Percentiles rank a stretch among this genome's conserved stretches.
These are phyloP conservation scores for Thalassoma bifasciatum DNA, from an alignment of 2,113 vertebrate species.

Conservation along the genomic window DNA sequence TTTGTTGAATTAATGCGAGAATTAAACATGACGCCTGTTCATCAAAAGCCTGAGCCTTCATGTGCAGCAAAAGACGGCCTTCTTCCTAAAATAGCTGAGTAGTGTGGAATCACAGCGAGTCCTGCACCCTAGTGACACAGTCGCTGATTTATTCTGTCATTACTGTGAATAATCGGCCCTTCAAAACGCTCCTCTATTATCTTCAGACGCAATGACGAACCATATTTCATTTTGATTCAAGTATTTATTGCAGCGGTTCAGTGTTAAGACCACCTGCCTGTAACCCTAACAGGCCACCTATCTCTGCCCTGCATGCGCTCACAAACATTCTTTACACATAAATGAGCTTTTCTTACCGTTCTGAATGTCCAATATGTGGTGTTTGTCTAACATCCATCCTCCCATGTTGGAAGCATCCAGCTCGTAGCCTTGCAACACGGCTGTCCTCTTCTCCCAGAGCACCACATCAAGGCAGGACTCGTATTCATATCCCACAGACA, in stretches of 20 bases:
- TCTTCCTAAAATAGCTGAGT: slow-evolving; percentile 84
- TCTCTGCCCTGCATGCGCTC: slow-evolving; percentile 44
- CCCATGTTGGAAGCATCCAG: slow-evolving; percentile 96
- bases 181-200: slow-evolving; percentile 86
- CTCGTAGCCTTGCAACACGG: slow-evolving; percentile 93
- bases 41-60: slow-evolving; percentile 64
- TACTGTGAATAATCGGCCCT: slow-evolving; percentile 87
- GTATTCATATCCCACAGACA: slow-evolving; percentile 97
- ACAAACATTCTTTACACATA: not conserved
- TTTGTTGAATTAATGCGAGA: slow-evolving; percentile 56
- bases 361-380: slow-evolving; percentile 94
- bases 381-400: slow-evolving; percentile 95
- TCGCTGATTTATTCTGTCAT: slow-evolving; percentile 89
- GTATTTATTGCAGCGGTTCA: slow-evolving; percentile 84
- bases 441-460: slow-evolving; percentile 96
- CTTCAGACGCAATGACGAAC: slow-evolving; percentile 82
- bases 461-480: slow-evolving; percentile 96
- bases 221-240: slow-evolving; percentile 82
- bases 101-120: slow-evolving; percentile 49
- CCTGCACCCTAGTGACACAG: slow-evolving; percentile 77
- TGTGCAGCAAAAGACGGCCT: slow-evolving; percentile 76
- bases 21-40: slow-evolving; percentile 69
- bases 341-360: slow-evolving; percentile 86
- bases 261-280: slow-evolving; percentile 80
- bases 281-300: slow-evolving; percentile 67